Evolutionary conservation across 1,140 invertebrate genomes (phyloP).

Genomic region (Nasonia giraulti): DNA sequence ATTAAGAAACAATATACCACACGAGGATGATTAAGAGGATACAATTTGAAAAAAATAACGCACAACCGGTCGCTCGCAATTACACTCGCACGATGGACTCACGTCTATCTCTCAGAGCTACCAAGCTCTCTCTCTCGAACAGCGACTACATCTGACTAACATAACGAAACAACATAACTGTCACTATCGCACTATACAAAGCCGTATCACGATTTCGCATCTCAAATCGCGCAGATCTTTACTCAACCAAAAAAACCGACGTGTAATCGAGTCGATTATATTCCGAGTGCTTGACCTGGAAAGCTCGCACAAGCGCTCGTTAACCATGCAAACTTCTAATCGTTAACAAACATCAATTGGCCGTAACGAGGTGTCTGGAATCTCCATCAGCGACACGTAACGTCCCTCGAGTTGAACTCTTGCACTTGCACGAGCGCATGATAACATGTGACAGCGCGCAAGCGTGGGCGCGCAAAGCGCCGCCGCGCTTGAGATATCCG

Average conservation of each 20-base stretch:
- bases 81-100: too few relatives aligned
- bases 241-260: too few relatives aligned
- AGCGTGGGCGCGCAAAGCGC: background rate
- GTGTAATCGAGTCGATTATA: too few relatives aligned
- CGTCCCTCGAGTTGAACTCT: slow-evolving; percentile 15
- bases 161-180: slow-evolving; percentile 33
- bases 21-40: too few relatives aligned
- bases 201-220: background rate
- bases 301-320: background rate
- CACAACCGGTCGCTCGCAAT: background rate
- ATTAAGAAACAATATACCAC: too few relatives aligned
- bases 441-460: slow-evolving; percentile 8
- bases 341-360: slow-evolving; percentile 25
- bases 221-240: slow-evolving; percentile 12
- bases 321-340: background rate
- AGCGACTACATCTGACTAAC: slow-evolving; percentile 8
- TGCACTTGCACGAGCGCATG: background rate
- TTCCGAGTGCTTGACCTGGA: too few relatives aligned
- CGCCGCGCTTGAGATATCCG: too few relatives aligned
- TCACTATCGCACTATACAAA: too few relatives aligned
- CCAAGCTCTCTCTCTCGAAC: background rate
- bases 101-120: background rate
- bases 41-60: too few relatives aligned
- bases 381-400: slow-evolving; percentile 7
- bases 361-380: slow-evolving; percentile 9